Base-by-base conservation (phyloP, 2,113 vertebrate species). In the Eptatretus burgeri region DNA sequence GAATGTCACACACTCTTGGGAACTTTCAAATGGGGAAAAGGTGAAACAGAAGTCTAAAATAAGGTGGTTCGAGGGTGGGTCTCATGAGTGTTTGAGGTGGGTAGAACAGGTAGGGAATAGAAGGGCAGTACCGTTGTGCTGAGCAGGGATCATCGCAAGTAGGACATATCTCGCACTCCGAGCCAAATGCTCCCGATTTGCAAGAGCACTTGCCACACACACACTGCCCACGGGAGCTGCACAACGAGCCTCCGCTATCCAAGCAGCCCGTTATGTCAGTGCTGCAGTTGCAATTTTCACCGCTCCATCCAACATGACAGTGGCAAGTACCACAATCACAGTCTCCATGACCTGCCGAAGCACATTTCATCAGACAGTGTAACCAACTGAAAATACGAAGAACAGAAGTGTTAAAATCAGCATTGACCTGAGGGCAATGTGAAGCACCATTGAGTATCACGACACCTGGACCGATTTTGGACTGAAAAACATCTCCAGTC, bases 251-350 rank as follows among this genome's bases (percentile, higher is more conserved):
- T 0, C 84, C 80, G 0, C 76, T 79, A 12, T 82, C 77, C 1
- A 78, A 20, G 50, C 91, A 98, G 1, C 73, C 14, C 1, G 75
- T 72, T 1, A 70, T 82, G 71, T 85, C 80, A 0, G 79, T 91
- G 3, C 83, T 83, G 72, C 91, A 98, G 80, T 91, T 88, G 69
- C 91, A 98, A 76, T 85, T 93, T 75, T 95, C 87, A 11, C 89
- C 91, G 0, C 85, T 68, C 71, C 78, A 98, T 1, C 83, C 81
- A 0, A 79, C 73, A 0, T 95, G 82, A 71, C 91, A 98, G 68
- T 85, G 85, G 70, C 91, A 98, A 72, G 93, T 83, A 12, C 89
- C 89, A 0, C 91, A 98, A 74, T 93, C 82, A 67, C 91, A 98
- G 17, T 93, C 86, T 0, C 91, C 91, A 0, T 86, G 89, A 71